phyloP scores from a whole-genome alignment of 2,888 invertebrate species.

The Copidosoma aretas region DNA sequence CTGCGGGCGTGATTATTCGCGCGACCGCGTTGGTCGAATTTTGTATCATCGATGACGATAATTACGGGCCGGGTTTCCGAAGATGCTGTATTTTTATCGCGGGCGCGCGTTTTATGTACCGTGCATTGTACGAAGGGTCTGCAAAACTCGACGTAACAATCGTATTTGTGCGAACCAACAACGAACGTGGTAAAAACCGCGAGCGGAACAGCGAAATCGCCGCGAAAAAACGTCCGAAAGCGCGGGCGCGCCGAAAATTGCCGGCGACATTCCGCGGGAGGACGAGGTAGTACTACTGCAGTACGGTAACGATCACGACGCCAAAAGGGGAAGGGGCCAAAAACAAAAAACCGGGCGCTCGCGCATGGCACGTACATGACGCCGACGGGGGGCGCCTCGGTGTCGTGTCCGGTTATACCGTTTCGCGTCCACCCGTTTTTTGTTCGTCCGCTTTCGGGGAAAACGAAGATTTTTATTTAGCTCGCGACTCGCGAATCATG shows the following conservation, averaged over 20 bases:
- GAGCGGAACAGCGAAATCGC: no score
- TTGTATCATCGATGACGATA: background rate
- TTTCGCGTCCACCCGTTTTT: slow-evolving; percentile 1
- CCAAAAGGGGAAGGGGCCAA: slow-evolving; percentile 26
- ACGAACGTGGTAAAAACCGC: no score
- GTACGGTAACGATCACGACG: no score
- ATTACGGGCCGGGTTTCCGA: background rate
- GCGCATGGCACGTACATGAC: background rate
- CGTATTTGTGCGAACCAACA: no score
- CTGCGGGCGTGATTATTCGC: background rate
- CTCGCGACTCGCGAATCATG: slow-evolving; percentile 6
- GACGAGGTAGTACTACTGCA: no score
- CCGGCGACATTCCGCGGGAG: slow-evolving; percentile 22
- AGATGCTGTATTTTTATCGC: background rate
- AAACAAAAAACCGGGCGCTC: slow-evolving; percentile 33
- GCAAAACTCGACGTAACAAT: no score
- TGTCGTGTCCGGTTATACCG: background rate
- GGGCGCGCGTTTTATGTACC: no score
- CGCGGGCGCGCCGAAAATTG: slow-evolving; percentile 20
- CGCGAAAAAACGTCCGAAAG: no score
- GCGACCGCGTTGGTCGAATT: background rate
- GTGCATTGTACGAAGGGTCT: no score
- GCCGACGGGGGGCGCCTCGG: background rate
- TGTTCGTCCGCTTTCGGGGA: slow-evolving; percentile 23
- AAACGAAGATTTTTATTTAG: slow-evolving; percentile 25